Base-by-base conservation (phyloP, 1,140 invertebrate genomes). In the Leptoteleia sp. region DNA sequence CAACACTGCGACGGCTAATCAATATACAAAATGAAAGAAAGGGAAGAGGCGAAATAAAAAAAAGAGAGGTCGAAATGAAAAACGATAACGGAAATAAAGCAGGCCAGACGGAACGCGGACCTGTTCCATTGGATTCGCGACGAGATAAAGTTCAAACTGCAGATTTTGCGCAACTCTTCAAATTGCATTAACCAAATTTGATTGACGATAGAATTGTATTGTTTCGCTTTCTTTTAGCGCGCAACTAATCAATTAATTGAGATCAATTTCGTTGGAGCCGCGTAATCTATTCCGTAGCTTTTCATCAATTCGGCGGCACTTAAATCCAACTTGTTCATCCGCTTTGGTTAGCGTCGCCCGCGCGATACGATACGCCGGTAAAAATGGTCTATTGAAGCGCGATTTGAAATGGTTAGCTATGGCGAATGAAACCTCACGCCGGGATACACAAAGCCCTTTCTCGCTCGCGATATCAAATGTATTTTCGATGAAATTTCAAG, bases 1-100 rank as follows among this genome's bases (percentile, higher is more conserved):
- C 77, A 79, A 59, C 40, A 55, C 33, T 45, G 54, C 71, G 50
- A 50, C 43, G 59, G 71, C 71, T 79, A 79, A 79, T 79, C 77
- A 79, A 79, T 79, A 79, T 43, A 59, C 43, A 62, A 61, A 52
- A 16, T 7, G 13, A 37, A 1, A 37, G 8, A 37, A 37, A 37
- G 6, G 22, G 22, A 25, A 6, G 22, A 6, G 22, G n/a, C 31
- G n/a, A 11, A 33, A 33, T 11, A 11, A 33, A 33, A 11, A 4
- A 45, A 48, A 6, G 12, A 4, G 27, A 35, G 12, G 12, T 7
- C 17, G 40, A 12, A 45, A 52, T n/a, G 8, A 15, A 45, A 54
- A 29, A 16, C n/a, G n/a, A n/a, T n/a, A 52, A 52, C 9, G 31
- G 8, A n/a, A n/a, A n/a, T n/a, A n/a, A n/a, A n/a, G n/a, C 27